Evolutionary conservation across 1,140 invertebrate genomes (phyloP), one percentile per base, ranked within the genome.

Genomic region (Megalopta genalis): DNA sequence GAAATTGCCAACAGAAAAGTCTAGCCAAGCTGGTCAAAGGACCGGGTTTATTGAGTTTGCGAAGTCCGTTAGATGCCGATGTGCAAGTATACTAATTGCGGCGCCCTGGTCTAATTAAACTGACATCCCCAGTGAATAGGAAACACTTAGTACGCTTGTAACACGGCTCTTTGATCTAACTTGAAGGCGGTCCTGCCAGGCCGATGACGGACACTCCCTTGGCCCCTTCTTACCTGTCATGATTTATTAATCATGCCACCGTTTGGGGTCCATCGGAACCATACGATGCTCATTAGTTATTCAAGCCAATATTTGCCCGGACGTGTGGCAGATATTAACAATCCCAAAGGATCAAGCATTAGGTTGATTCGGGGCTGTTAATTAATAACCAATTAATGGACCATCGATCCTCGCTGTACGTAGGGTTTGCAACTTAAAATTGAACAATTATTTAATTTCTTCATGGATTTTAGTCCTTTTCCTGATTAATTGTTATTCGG

Each of bases 91-190:
- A 66, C 70, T 54, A 46, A 60, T 46, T 67, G 52, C 62, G 57
- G 49, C 42, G 66, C 21, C 49, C 54, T 39, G 21, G n/a, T 80
- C 60, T 84, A 80, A 84, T 84, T 82, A 84, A 80, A 84, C 60
- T 65, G 52, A 63, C 27, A 2, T 14, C 39, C 6, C n/a, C 27
- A 18, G 14, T 25, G 25, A 67, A 65, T 59, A 68, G 39, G 39
- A 60, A 64, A 75, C 76, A 70, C 81, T 72, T 46, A 62, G 49
- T 66, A 70, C 42, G 18, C 23, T n/a, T 63, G 54, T 62, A 79
- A 39, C 25, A 37, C 27, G n/a, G 32, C 77, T 71, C 83, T 84
- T 80, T 84, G 81, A 84, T 83, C 69, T 71, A 62, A 12, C 76
- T n/a, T 72, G n/a, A 21, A 49, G 73, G 57, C 54, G 59, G 27